A percentile compares a stretch with the other conserved stretches of the same genome.
These are phyloP conservation scores for Leptopilina syphax DNA, from an alignment of 2,888 invertebrate species.

Conservation along the genomic window DNA sequence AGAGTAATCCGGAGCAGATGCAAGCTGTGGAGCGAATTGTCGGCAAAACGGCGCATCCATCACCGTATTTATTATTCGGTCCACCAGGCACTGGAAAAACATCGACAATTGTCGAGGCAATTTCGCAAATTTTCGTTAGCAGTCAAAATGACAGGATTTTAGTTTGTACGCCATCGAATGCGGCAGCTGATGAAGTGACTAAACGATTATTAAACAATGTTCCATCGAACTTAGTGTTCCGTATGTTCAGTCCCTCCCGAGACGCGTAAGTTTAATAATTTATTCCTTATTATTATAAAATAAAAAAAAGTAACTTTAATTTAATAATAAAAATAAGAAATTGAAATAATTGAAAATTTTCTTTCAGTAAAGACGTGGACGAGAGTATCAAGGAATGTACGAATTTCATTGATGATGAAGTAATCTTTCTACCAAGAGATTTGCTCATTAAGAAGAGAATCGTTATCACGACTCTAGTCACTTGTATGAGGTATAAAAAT, in stretches of 20 bases:
- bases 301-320: too few species aligned
- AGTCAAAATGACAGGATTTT: constrained; percentile 78
- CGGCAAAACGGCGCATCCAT: constrained; percentile 2
- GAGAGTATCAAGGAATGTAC: constrained; percentile 67
- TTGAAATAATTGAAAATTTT: not conserved
- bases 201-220: constrained; percentile 75
- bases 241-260: constrained; percentile 58
- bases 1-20: constrained; percentile 80
- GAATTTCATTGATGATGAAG: constrained; percentile 74
- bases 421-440: constrained; percentile 74
- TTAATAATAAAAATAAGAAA: not conserved
- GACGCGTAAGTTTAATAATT: constrained; percentile 48
- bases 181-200: constrained; percentile 85
- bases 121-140: constrained; percentile 52
- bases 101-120: constrained; percentile 50
- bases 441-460: constrained; percentile 79
- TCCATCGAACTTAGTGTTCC: constrained; percentile 54
- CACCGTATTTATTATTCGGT: constrained; percentile 15
- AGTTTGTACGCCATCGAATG: constrained; percentile 84
- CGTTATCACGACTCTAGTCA: constrained; percentile 82
- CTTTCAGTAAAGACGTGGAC: constrained; percentile 56
- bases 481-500: constrained; percentile 75
- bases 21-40: constrained; percentile 78
- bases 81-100: constrained; percentile 57
- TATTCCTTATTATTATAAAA: not conserved